Percentiles rank a stretch among this genome's conserved stretches.
Conservation (phyloP, 2,797 vertebrate genomes). For the Austrolebias charrua region DNA sequence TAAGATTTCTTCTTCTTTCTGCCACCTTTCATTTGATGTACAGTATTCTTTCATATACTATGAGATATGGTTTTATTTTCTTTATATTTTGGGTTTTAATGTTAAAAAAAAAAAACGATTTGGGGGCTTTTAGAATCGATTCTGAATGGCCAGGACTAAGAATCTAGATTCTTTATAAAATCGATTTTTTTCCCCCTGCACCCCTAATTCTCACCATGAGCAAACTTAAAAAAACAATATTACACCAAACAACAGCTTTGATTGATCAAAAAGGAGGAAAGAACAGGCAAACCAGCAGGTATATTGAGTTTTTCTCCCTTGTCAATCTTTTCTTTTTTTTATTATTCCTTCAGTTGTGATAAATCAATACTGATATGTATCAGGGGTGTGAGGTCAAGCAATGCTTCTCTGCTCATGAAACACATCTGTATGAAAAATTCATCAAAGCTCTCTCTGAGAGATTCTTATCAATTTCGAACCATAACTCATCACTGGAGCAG, state of each 20-base stretch:
- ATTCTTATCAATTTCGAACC: constrained; percentile 67
- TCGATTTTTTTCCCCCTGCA: too few relatives aligned
- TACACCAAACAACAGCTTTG: constrained; percentile 25
- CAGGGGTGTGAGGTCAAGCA: constrained; percentile 11
- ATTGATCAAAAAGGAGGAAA: constrained; percentile 47
- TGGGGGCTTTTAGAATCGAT: too few relatives aligned
- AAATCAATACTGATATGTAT: constrained; percentile 56
- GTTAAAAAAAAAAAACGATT: too few relatives aligned
- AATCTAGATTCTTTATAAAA: too few relatives aligned
- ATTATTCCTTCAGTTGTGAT: constrained; percentile 19
- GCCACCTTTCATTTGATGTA: too few relatives aligned
- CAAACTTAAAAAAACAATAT: constrained; percentile 49
- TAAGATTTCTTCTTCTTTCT: too few relatives aligned
- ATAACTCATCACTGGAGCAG: constrained; percentile 66
- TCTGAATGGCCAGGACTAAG: too few relatives aligned
- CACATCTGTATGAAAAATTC: constrained; percentile 60
- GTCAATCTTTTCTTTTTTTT: constrained; percentile 52
- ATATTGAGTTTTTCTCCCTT: constrained; percentile 25
- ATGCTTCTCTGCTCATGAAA: constrained; percentile 20
- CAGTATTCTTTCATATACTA: too few relatives aligned
- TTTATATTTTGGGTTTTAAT: too few relatives aligned
- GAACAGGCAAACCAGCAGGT: constrained; percentile 30
- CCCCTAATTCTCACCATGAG: constrained; percentile 34
- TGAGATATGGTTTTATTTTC: too few relatives aligned
- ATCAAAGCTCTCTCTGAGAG: constrained; percentile 54